Percentiles rank a stretch among this genome's conserved stretches.
Evolutionary conservation across 2,797 vertebrate species (phyloP).

Genomic region (Denticeps clupeoides): DNA sequence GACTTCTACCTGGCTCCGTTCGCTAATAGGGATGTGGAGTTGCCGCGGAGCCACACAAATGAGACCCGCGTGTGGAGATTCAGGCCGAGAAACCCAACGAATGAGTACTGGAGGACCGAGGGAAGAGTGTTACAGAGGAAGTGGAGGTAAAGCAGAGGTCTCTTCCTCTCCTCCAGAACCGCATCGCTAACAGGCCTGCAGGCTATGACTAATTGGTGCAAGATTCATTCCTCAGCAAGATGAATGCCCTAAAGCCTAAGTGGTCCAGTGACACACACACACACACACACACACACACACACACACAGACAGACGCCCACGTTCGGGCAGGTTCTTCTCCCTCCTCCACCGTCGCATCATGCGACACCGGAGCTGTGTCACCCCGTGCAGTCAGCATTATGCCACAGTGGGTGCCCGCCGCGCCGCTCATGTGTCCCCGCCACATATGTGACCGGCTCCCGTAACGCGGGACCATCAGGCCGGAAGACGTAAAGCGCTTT

Average conservation of each 20-base stretch:
- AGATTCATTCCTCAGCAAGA: constrained; percentile 29
- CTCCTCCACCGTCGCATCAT: background rate
- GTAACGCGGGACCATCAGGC: background rate
- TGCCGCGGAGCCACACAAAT: no score
- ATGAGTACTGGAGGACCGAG: background rate
- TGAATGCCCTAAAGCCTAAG: constrained; percentile 20
- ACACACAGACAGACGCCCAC: no score
- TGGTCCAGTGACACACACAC: background rate
- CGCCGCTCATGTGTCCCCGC: background rate
- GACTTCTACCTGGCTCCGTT: no score
- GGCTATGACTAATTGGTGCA: constrained; percentile 29
- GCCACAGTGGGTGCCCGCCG: background rate
- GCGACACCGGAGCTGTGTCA: background rate
- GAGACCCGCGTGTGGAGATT: no score
- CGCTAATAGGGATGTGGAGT: no score
- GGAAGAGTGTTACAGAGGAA: background rate
- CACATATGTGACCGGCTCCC: background rate
- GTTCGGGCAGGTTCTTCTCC: no score
- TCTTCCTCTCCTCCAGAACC: constrained; percentile 2
- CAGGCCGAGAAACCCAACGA: no score
- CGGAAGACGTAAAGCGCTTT: no score
- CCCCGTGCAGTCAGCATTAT: background rate
- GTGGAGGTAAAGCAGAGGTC: constrained; percentile 1
- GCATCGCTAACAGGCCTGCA: constrained; percentile 18
- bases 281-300: no score